Percentiles rank a stretch among this genome's conserved stretches.
Conservation (phyloP, 1,140 invertebrate genomes). For the Anoplophora glabripennis region DNA sequence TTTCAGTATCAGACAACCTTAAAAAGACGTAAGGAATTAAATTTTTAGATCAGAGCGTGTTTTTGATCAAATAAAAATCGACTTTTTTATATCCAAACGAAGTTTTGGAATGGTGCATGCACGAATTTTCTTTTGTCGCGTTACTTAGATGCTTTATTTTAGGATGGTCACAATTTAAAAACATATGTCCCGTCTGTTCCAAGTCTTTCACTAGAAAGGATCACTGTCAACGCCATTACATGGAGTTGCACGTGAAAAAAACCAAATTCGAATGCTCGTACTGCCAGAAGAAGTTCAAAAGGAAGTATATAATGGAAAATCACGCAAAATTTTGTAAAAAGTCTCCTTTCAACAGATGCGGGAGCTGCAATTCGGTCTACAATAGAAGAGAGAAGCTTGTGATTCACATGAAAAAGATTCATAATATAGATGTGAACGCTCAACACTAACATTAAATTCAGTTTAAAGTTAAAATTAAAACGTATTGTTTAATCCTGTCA, state of each 20-base stretch:
- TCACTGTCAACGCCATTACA: conserved; percentile 48
- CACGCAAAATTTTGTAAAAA: conserved; percentile 31
- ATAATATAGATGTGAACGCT: conserved; percentile 7
- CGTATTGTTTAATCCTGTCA: too few relatives aligned
- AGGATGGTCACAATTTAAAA: too few relatives aligned
- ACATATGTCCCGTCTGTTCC: conserved; percentile 47
- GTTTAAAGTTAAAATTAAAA: too few relatives aligned
- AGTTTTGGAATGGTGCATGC: too few relatives aligned
- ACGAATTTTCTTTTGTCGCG: too few relatives aligned
- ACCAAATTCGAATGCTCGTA: conserved; percentile 24
- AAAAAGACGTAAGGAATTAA: too few relatives aligned
- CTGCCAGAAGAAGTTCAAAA: conserved; percentile 33
- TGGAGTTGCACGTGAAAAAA: conserved; percentile 30
- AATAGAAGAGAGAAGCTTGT: conserved; percentile 23
- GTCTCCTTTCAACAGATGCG: conserved; percentile 12
- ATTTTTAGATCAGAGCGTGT: too few relatives aligned
- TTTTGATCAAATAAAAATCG: too few relatives aligned
- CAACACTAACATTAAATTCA: too few relatives aligned
- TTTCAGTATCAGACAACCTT: too few relatives aligned
- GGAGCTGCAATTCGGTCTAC: conserved; percentile 15
- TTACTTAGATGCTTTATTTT: too few relatives aligned
- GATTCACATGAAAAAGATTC: conserved; percentile 26
- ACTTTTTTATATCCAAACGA: too few relatives aligned
- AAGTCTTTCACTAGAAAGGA: conserved; percentile 51
- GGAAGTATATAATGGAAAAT: conserved; percentile 35